phyloP scores from a whole-genome alignment of 2,888 invertebrate species.

The Mimachlamys varia region DNA sequence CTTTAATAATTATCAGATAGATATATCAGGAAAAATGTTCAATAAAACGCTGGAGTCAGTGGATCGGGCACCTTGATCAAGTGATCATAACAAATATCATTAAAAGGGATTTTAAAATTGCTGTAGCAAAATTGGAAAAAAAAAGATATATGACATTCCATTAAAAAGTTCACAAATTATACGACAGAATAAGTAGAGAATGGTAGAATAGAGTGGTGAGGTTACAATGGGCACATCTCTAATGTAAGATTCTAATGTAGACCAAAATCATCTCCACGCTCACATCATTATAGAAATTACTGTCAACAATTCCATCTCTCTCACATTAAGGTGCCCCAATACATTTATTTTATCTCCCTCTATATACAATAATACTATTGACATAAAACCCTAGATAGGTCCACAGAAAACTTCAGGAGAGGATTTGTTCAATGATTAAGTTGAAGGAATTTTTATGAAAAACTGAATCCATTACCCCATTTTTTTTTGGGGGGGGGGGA shows the following conservation, averaged over 20 bases:
- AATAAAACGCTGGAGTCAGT: neutral
- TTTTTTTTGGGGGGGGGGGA: no score
- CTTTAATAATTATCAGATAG: neutral
- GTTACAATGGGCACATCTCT: neutral
- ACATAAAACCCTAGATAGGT: neutral
- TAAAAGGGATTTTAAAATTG: slow-evolving; percentile 13
- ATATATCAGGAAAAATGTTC: neutral
- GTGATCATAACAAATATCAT: neutral
- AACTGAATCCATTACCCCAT: neutral
- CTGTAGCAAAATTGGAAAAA: neutral
- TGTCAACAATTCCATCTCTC: slow-evolving; percentile 2
- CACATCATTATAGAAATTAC: neutral
- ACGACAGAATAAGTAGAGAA: neutral
- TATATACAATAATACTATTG: neutral
- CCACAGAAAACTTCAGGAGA: no score
- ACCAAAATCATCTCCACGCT: neutral
- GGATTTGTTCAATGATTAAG: neutral
- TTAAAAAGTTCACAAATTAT: neutral
- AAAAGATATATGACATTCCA: neutral
- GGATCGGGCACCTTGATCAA: neutral
- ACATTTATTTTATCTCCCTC: neutral
- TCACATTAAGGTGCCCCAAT: neutral
- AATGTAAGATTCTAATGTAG: neutral
- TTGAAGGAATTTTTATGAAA: neutral
- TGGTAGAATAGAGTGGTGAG: neutral